Evolutionary conservation across 2,113 vertebrate genomes (phyloP), one percentile per base, ranked within the genome.

Genomic region (Poeciliopsis retropinna): DNA sequence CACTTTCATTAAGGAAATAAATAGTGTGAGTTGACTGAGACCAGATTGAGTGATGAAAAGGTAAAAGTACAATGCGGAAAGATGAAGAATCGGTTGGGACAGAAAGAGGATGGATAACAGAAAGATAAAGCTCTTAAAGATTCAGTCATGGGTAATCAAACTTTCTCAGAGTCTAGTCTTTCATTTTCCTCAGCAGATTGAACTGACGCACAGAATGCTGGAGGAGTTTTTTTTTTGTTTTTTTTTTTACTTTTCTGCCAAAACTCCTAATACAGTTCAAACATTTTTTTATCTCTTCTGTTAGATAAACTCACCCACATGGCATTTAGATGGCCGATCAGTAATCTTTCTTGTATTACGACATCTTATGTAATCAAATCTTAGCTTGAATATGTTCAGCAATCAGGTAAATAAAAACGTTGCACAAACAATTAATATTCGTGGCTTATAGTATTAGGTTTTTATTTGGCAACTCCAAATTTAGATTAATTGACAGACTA

Each of bases 1-100:
- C 86, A 80, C 70, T 76, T 76, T 71, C 70, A 76, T 88, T 83
- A 86, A 74, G 76, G 61, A 57, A 83, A 82, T 68, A 80, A 81
- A 84, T 25, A 67, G 61, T 65, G 44, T 47, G 44, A 28, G 15
- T 5, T 63, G 67, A 74, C 15, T 70, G 29, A 61, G 30, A 44
- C 66, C 1, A 51, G 57, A 69, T 27, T 60, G 25, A 25, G 64
- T 34, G 13, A 60, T 13, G 57, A 19, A n/a, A 27, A 13, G 14
- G 60, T 14, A n/a, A 22, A 41, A 64, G 66, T 25, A 32, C 27
- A 0, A 28, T 1, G 17, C 44, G 57, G 37, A 68, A 72, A 39
- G 44, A 73, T 60, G 28, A 37, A 71, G 32, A 67, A 71, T 85
- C 39, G 69, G 37, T 61, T 22, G 14, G 41, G 70, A 29, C 66